These are phyloP conservation scores for Myotis pilosus DNA, from an alignment of 2,797 vertebrate species.

Conservation along the genomic window DNA sequence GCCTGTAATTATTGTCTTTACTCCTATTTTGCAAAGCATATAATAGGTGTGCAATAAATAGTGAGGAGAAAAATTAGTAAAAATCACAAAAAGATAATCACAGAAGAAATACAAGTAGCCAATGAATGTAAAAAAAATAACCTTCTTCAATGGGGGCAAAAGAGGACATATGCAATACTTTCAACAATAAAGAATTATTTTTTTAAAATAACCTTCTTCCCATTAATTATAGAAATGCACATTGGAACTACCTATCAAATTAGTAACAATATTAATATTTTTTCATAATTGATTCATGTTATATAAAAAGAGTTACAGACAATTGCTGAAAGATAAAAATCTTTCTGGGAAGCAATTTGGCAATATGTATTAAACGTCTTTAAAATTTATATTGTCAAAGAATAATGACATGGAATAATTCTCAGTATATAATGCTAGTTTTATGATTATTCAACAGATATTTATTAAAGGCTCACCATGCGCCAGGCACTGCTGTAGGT, in stretches of 20 bases:
- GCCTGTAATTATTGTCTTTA: neutral
- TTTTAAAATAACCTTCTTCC: neutral
- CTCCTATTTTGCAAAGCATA: neutral
- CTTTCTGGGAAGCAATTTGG: neutral
- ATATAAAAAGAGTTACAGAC: conserved; percentile 12
- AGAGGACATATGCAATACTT: no score
- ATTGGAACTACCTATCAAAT: conserved; percentile 9
- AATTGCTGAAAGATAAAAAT: conserved; percentile 33
- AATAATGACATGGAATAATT: neutral
- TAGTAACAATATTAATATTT: neutral
- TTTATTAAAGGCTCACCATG: neutral
- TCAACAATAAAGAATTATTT: no score
- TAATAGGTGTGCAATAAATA: neutral
- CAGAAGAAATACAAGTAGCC: neutral
- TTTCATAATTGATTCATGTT: conserved; percentile 53
- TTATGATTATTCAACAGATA: conserved; percentile 38
- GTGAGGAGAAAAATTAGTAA: conserved; percentile 9
- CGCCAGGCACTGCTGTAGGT: neutral
- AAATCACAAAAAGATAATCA: conserved; percentile 26
- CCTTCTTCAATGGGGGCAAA: neutral
- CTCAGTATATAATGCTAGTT: neutral
- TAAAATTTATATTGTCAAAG: neutral
- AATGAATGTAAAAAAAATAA: neutral
- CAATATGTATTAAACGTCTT: conserved; percentile 15
- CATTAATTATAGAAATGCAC: neutral